These are phyloP conservation scores for Drosophila histrio DNA, from an alignment of 2,888 invertebrate genomes.

Conservation along the genomic window DNA sequence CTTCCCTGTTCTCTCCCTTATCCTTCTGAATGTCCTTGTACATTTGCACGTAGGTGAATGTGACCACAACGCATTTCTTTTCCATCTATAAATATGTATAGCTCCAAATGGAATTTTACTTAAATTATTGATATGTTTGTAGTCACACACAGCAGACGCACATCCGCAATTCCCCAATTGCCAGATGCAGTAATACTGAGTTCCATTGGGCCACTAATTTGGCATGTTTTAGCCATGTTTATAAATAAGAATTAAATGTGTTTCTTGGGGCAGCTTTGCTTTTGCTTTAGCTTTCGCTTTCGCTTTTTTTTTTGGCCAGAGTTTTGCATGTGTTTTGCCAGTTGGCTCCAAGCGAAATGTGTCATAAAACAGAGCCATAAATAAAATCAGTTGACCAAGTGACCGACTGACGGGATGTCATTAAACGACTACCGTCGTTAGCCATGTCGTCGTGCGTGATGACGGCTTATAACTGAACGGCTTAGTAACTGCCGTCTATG, in stretches of 20 bases:
- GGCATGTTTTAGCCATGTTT: constrained; percentile 26
- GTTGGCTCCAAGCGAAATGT: constrained; percentile 47
- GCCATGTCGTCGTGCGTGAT: constrained; percentile 49
- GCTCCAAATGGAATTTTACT: constrained; percentile 47
- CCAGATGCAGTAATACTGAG: not conserved
- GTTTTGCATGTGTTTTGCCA: constrained; percentile 49
- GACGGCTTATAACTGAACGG: constrained; percentile 50
- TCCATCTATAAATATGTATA: constrained; percentile 43
- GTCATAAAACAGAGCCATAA: constrained; percentile 68
- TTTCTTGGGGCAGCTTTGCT: constrained; percentile 5
- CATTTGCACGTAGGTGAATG: constrained; percentile 34
- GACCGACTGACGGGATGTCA: constrained; percentile 46
- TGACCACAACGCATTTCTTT: constrained; percentile 47
- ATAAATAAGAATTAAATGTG: constrained; percentile 23
- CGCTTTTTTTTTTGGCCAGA: not conserved
- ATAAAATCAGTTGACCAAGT: constrained; percentile 63
- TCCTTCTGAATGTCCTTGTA: constrained; percentile 6
- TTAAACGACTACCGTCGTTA: constrained; percentile 48
- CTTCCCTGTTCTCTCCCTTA: not conserved
- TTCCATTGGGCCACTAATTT: constrained; percentile 25
- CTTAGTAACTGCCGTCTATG: constrained; percentile 23
- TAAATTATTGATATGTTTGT: constrained; percentile 57
- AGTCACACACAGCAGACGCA: not conserved
- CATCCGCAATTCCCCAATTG: not conserved
- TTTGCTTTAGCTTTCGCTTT: constrained; percentile 1